Base-by-base conservation (phyloP, 2,888 invertebrate genomes). In the Drepanosiphum platanoidis region DNA sequence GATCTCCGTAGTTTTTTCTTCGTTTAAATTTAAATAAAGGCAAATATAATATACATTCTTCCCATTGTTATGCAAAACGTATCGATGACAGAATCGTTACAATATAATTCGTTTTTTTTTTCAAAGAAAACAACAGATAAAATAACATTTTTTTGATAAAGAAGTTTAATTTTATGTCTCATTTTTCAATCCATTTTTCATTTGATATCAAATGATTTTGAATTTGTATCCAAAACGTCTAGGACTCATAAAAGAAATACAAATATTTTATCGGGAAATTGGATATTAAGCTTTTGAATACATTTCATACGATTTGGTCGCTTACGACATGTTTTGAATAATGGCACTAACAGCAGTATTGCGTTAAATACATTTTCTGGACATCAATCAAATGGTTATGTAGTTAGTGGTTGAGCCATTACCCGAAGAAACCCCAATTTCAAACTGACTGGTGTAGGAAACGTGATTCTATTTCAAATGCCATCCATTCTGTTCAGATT, bases 381-480 rank as follows among this genome's bases (percentile, higher is more conserved):
- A 27, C 52, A 70, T 80, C 68, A 36, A 80, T 80, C 79, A 80
- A 80, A 52, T 4, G 7, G 13, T n/a, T n/a, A 4, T 5, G 2
- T 4, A 13, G 30, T 64, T 64, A 66, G 27, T 27, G 46, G 11
- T 18, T 32, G 42, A n/a, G 79, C 52, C 66, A 39, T 79, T 52
- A 68, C 46, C n/a, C 9, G 27, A 34, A 7, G 52, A 68, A 70
- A 70, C 18, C 18, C 42, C 52, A 52, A 80, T 70, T 68, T 68
- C 34, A 36, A n/a, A 66, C 46, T 7, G 8, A 32, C 22, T 22
- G 32, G n/a, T 27, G 32, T 27, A n/a, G 11, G n/a, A 32, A 32
- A 46, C 68, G 52, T 68, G 79, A 70, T 27, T 68, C 34, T 52
- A 52, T 68, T 68, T 80, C 68, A 52, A 80, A 80, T 42, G 2